Evolutionary conservation across 2,888 invertebrate species (phyloP), one percentile per base, ranked within the genome.

Genomic region (Microctonus hyperodae): DNA sequence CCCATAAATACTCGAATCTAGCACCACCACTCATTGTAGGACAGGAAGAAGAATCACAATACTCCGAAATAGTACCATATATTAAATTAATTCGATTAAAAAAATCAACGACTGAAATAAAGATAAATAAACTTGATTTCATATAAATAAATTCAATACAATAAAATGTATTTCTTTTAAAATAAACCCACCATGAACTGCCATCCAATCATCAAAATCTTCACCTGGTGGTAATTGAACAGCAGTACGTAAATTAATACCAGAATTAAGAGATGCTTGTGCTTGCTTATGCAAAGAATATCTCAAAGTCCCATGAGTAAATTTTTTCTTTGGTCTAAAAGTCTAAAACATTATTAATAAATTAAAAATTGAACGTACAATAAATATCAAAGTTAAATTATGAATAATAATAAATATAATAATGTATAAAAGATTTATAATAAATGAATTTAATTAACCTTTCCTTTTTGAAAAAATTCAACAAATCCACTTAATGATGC

Each of bases 11-110:
- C 82, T 96, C 95, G 82, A 94, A 96, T 79, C 92, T 89, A 4
- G 92, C 90, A 0, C 96, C 96, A 1, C 96, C 96, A 25, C 91
- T 92, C 96, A 96, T 96, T 1, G 92, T 93, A 0, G 96, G 95
- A 81, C 96, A 96, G 1, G 92, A 89, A 68, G 90, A 88, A 71
- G 90, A 91, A 44, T 92, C 93, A 81, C 96, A 96, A 79, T 90
- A 92, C 79, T 94, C 94, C 7, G 91, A 91, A 35, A 95, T 91
- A 0, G 95, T 95, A 9, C 96, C 96, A 85, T 96, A 96, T 74
- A 96, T 92, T 55, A 96, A 85, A 85, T 96, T 96, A 74, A 96
- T 95, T 77, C 96, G 89, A 83, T 96, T 96, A 85, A 96, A 96
- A 83, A 96, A 96, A 81, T 96, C 96, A 35, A 96, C 96, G 75